Evolutionary conservation across 2,888 invertebrate genomes (phyloP), one percentile per base, ranked within the genome.

Genomic region (Phorcus lineatus): DNA sequence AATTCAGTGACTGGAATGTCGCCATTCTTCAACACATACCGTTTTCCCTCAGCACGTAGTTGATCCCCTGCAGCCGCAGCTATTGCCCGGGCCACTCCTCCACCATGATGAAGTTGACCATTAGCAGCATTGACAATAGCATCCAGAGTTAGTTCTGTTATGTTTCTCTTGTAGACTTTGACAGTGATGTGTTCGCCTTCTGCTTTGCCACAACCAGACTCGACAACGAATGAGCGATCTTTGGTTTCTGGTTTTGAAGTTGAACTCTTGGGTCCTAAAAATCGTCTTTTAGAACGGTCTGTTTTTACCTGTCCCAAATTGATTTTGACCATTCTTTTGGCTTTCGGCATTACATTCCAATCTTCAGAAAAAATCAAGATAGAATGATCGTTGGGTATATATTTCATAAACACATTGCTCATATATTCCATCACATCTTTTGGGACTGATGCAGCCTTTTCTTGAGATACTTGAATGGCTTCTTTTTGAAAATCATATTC

Each of bases 81-180:
- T 24, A 90, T 81, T 40, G 84, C 84, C 77, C 84, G 81, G 1
- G 90, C 88, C 16, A 90, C 77, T 17, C 90, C 90, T 17, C 88
- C 88, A 62, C 80, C 74, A 81, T 90, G 89, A 53, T 84, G 79
- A 13, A 90, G 78, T 24, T 81, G 83, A 62, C 81, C 80, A 81
- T 89, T 87, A 40, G 88, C 89, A 22, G 88, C 87, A 84, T 88
- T 90, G 11, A 89, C 88, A 24, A 90, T 81, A 6, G 81, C 89
- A 81, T 89, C 89, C 36, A 84, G 86, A 2, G 80, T 75, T 31
- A 86, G 70, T 40, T 82, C 75, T 17, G 86, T 87, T 2, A 89
- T 86, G 81, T 88, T 86, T 1, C 86, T 87, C 53, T 83, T 55
- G 55, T 55, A 55, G n/a, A 55, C 11, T 22, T 19, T 55, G n/a